Percentiles rank a stretch among this genome's conserved stretches.
Conservation (phyloP, 2,113 vertebrate genomes). For the Deroptyus accipitrinus region DNA sequence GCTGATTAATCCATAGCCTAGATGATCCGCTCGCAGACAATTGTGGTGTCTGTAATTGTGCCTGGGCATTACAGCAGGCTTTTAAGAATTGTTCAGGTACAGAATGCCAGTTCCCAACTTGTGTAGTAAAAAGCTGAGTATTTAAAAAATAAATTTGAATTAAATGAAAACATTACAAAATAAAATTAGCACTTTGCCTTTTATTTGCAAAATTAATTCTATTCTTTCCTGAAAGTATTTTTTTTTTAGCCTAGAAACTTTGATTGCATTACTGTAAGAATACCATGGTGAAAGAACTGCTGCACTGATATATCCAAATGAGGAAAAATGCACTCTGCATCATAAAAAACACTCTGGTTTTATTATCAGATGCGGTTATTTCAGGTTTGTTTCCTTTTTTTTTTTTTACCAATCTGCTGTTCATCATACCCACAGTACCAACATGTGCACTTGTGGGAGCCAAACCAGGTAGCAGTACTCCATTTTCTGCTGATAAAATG, state of each 20-base stretch:
- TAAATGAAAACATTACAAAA: not conserved
- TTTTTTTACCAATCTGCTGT: not conserved
- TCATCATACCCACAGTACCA: not conserved
- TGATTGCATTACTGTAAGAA: not conserved
- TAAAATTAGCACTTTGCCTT: not conserved
- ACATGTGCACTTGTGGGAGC: not conserved
- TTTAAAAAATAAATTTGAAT: not conserved
- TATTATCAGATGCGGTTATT: not conserved
- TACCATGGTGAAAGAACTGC: not conserved
- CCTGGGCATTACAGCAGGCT: not conserved
- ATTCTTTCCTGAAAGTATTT: not conserved
- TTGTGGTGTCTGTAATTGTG: not conserved
- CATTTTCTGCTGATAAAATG: not conserved
- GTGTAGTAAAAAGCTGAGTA: not conserved
- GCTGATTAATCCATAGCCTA: not conserved
- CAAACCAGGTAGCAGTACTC: not conserved
- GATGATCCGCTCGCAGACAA: not conserved
- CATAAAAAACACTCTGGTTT: not conserved
- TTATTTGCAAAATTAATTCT: not conserved
- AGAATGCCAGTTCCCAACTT: accelerated
- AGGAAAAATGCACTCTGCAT: not conserved
- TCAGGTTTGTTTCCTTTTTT: not conserved
- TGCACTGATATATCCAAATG: not conserved
- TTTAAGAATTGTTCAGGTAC: not conserved
- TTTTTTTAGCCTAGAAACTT: not conserved